Conservation (phyloP, 2,888 invertebrate species). For the Caenorhabditis sinica region DNA sequence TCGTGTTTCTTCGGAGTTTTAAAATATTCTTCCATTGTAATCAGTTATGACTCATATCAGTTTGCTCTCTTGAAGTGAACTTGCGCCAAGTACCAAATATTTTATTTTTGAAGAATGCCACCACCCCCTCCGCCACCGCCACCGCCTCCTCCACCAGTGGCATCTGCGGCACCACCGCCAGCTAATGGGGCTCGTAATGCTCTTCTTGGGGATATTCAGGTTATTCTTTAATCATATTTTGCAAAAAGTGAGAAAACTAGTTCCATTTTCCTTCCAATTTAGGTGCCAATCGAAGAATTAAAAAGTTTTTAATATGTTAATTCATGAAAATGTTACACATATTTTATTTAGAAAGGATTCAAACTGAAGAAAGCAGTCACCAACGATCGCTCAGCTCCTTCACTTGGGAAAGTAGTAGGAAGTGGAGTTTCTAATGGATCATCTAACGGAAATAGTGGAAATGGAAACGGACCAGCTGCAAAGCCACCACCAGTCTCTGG, state of each 20-base stretch:
- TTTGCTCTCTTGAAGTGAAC: constrained; percentile 1
- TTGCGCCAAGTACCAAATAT: neutral
- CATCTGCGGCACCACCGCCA: constrained; percentile 51
- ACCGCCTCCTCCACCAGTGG: constrained; percentile 66
- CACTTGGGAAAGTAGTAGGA: constrained; percentile 65
- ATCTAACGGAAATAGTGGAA: constrained; percentile 21
- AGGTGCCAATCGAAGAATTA: no score
- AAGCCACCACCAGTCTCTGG: constrained; percentile 50
- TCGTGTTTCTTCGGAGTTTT: constrained; percentile 1
- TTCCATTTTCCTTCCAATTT: no score
- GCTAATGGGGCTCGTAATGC: constrained; percentile 65
- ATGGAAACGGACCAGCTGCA: constrained; percentile 27
- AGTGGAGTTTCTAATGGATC: constrained; percentile 15
- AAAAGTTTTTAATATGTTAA: no score
- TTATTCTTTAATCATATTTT: neutral
- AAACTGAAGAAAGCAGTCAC: constrained; percentile 78
- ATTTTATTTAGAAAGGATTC: constrained; percentile 70
- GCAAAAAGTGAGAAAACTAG: no score
- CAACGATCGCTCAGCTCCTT: constrained; percentile 80
- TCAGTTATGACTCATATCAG: constrained; percentile 53
- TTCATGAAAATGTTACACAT: no score
- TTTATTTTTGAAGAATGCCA: constrained; percentile 51
- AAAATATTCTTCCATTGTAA: constrained; percentile 22
- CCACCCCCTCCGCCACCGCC: constrained; percentile 69
- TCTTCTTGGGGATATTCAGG: constrained; percentile 72